Conservation (phyloP, 2,797 vertebrate species). For the Myotis myotis region DNA sequence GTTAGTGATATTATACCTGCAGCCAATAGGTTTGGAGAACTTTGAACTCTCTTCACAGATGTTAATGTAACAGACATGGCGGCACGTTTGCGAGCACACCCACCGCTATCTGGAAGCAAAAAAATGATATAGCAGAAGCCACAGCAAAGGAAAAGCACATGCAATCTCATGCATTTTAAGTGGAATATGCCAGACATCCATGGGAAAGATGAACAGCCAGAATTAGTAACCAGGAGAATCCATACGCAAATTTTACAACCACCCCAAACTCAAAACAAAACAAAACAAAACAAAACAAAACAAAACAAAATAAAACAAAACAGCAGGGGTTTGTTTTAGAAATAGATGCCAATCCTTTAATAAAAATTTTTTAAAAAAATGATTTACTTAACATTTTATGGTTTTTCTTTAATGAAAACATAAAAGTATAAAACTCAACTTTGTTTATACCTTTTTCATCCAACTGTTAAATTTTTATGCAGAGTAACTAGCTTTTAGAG, state of each 20-base stretch:
- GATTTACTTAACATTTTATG: background rate
- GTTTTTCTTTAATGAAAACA: slow-evolving; percentile 9
- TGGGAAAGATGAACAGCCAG: slow-evolving; percentile 66
- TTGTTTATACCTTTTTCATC: slow-evolving; percentile 3
- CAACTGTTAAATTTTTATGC: background rate
- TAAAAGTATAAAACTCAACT: background rate
- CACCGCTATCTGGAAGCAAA: slow-evolving; percentile 97
- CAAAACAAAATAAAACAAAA: background rate
- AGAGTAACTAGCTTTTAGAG: background rate
- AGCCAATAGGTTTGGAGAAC: slow-evolving; percentile 96
- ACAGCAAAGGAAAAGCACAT: slow-evolving; percentile 88
- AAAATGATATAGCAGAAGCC: slow-evolving; percentile 86
- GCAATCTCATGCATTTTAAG: slow-evolving; percentile 79
- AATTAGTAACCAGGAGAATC: background rate
- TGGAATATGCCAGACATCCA: slow-evolving; percentile 46
- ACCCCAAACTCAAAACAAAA: background rate
- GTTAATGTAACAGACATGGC: slow-evolving; percentile 95
- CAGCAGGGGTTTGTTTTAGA: background rate
- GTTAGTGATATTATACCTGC: slow-evolving; percentile 87
- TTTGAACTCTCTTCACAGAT: slow-evolving; percentile 99
- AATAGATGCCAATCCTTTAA: background rate
- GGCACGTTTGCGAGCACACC: slow-evolving; percentile 92
- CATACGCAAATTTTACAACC: background rate
- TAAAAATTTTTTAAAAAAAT: background rate
- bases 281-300: background rate